phyloP scores from a whole-genome alignment of 2,797 vertebrate species.

The Neopelma chrysocephalum region DNA sequence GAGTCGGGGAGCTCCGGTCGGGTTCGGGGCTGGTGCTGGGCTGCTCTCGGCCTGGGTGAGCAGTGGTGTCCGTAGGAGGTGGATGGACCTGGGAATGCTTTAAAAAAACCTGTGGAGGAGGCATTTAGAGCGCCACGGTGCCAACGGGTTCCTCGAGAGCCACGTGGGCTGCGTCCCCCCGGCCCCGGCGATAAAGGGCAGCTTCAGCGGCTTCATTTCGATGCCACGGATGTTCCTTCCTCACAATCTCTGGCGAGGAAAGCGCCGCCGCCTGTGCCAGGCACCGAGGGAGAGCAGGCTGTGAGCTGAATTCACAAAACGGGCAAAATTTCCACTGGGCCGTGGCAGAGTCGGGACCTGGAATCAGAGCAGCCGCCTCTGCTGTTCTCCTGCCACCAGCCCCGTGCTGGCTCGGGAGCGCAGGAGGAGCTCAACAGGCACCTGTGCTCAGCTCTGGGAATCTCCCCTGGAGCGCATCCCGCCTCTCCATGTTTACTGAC shows the following conservation, averaged over 20 bases:
- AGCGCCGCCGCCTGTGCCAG: constrained; percentile 51
- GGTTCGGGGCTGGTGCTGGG: background rate
- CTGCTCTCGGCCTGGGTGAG: background rate
- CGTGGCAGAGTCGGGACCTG: background rate
- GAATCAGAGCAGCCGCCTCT: background rate
- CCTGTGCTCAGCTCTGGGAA: rapidly evolving
- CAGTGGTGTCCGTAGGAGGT: background rate
- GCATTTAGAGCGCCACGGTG: background rate
- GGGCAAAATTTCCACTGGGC: constrained; percentile 63
- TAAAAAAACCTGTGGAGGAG: background rate
- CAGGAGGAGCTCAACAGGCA: background rate
- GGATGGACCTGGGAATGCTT: background rate
- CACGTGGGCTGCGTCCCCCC: constrained; percentile 10
- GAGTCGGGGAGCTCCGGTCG: background rate
- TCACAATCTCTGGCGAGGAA: constrained; percentile 42
- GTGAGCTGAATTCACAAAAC: constrained; percentile 60
- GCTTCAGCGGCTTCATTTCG: constrained; percentile 35
- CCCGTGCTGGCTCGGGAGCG: background rate
- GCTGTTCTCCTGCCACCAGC: background rate
- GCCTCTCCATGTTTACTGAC: rapidly evolving
- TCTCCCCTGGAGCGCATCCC: rapidly evolving
- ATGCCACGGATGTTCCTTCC: constrained; percentile 45
- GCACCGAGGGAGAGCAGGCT: constrained; percentile 1
- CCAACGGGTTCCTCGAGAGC: background rate
- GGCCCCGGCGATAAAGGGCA: constrained; percentile 14